Evolutionary conservation across 2,797 vertebrate genomes (phyloP).

Genomic region (Acomys russatus): DNA sequence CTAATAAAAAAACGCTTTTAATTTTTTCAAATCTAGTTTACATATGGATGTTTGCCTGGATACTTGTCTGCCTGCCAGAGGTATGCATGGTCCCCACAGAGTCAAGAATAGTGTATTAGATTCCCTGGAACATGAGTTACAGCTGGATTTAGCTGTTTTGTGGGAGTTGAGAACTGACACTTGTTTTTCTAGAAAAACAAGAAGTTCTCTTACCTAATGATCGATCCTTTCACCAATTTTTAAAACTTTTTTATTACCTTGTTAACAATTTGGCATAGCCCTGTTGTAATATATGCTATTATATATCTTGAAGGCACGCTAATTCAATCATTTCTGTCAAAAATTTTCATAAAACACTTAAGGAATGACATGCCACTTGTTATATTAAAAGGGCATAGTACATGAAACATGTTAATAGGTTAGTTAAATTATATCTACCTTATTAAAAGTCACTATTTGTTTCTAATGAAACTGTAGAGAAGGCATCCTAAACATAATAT

Average conservation of each 20-base stretch:
- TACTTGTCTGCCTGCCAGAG: neutral
- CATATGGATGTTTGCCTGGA: neutral
- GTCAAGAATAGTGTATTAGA: neutral
- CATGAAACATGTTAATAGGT: neutral
- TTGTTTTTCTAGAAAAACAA: neutral
- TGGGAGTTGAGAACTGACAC: neutral
- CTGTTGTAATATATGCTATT: neutral
- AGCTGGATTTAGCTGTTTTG: neutral
- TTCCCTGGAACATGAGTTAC: neutral
- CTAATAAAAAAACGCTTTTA: neutral
- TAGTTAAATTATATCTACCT: neutral
- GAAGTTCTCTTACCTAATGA: neutral
- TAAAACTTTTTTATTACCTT: neutral
- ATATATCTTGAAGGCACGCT: neutral
- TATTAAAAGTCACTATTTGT: neutral
- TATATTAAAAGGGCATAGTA: neutral
- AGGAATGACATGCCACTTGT: neutral
- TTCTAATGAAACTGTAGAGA: neutral
- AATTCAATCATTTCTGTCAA: constrained; percentile 14
- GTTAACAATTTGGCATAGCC: neutral
- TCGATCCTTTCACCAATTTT: neutral
- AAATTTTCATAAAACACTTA: neutral
- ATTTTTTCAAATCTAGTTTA: neutral
- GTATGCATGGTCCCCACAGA: neutral
- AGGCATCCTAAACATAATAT: neutral